Conservation (phyloP, 2,888 invertebrate species). For the Apamea crenata region DNA sequence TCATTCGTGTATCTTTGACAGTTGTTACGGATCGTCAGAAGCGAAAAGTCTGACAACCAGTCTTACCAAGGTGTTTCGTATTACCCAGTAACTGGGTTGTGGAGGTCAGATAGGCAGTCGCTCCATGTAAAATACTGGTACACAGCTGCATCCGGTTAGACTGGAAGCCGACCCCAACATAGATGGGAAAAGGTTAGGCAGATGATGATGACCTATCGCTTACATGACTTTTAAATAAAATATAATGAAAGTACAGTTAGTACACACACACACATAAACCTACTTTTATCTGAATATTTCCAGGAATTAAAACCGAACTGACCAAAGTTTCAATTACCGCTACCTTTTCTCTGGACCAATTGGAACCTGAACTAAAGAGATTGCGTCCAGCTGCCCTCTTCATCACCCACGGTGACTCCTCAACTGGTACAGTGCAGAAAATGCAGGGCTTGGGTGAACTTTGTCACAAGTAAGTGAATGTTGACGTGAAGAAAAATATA, state of each 20-base stretch:
- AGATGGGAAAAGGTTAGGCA: too few species aligned
- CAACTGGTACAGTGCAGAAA: conserved; percentile 95
- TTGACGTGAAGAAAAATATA: neutral
- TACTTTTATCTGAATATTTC: neutral
- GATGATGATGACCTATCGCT: neutral
- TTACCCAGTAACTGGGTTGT: too few species aligned
- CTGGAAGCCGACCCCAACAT: too few species aligned
- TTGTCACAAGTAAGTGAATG: conserved; percentile 92
- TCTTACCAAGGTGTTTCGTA: too few species aligned
- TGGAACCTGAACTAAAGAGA: conserved; percentile 92
- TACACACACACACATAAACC: neutral
- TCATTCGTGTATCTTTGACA: too few species aligned
- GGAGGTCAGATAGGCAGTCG: too few species aligned
- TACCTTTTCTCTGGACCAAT: conserved; percentile 91
- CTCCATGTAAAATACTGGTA: too few species aligned
- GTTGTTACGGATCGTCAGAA: too few species aligned
- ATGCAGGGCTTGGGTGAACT: conserved; percentile 94
- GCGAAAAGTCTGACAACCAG: too few species aligned
- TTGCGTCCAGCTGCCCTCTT: conserved; percentile 94
- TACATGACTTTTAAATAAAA: neutral
- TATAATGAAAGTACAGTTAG: neutral
- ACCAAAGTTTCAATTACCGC: conserved; percentile 74
- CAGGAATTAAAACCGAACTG: conserved; percentile 81
- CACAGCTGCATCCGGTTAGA: too few species aligned
- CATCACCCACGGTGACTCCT: conserved; percentile 96